Evolutionary conservation across 2,888 invertebrate genomes (phyloP).

Genomic region (Acanthococcus lagerstroemiae): DNA sequence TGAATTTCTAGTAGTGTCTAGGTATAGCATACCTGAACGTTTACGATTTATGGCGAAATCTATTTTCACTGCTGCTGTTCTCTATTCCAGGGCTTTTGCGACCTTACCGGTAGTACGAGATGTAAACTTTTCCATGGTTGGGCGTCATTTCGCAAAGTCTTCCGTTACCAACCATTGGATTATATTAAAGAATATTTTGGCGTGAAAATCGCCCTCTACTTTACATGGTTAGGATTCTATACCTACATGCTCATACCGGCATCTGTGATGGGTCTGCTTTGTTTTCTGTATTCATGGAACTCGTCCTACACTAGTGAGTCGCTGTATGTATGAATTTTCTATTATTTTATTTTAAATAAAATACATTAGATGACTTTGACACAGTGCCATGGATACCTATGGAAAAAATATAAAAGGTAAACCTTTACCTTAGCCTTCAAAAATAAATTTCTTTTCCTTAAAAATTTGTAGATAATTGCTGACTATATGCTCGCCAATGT

Average conservation of each 20-base stretch:
- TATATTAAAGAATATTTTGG: constrained; percentile 51
- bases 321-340: constrained; percentile 17
- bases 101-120: constrained; percentile 40
- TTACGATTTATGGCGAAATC: no score
- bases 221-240: constrained; percentile 52
- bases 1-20: background rate
- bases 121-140: constrained; percentile 48
- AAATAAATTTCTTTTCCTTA: no score
- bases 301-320: background rate
- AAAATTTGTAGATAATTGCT: no score
- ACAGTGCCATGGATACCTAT: no score
- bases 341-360: constrained; percentile 3
- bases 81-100: constrained; percentile 40
- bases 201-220: constrained; percentile 50
- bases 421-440: no score
- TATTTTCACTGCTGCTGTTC: background rate
- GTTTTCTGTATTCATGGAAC: constrained; percentile 20
- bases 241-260: constrained; percentile 50
- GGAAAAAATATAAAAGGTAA: no score
- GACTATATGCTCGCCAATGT: no score
- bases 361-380: constrained; percentile 32
- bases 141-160: constrained; percentile 48
- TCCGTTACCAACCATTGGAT: constrained; percentile 50
- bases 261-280: constrained; percentile 44
- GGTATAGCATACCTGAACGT: background rate